phyloP scores from a whole-genome alignment of 2,113 vertebrate genomes.

The Psilopogon haemacephalus region DNA sequence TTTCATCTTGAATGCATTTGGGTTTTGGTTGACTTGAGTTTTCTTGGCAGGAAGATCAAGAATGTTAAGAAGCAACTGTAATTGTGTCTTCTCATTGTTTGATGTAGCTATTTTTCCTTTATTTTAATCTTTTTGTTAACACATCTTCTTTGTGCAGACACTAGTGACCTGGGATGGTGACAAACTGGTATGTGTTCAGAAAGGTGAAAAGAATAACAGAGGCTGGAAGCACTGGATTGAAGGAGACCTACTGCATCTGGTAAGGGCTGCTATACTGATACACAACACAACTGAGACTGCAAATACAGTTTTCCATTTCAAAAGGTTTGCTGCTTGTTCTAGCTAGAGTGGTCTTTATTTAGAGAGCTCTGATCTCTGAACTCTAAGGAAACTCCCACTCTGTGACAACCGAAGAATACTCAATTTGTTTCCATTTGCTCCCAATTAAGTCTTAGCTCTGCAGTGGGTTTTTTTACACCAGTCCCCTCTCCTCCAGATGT shows the following conservation, averaged over 20 bases:
- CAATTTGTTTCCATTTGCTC: not conserved
- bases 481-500: not conserved
- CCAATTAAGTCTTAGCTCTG: not conserved
- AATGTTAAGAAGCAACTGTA: not conserved
- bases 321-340: not conserved
- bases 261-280: slow-evolving; percentile 67
- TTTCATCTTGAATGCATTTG: not conserved
- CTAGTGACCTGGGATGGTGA: slow-evolving; percentile 91
- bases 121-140: not conserved
- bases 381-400: not conserved
- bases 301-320: not conserved
- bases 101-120: not conserved
- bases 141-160: slow-evolving; percentile 74
- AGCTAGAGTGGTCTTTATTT: not conserved
- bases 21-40: not conserved
- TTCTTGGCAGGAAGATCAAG: not conserved
- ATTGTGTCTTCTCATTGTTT: not conserved
- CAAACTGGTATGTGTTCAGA: slow-evolving; percentile 88
- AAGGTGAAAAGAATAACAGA: slow-evolving; percentile 92
- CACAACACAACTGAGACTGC: not conserved
- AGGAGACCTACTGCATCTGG: slow-evolving; percentile 87
- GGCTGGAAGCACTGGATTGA: slow-evolving; percentile 97
- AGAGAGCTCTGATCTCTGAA: not conserved
- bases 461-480: not conserved
- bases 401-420: not conserved